These are phyloP conservation scores for Papilio helenus DNA, from an alignment of 1,140 invertebrate genomes.

Conservation along the genomic window DNA sequence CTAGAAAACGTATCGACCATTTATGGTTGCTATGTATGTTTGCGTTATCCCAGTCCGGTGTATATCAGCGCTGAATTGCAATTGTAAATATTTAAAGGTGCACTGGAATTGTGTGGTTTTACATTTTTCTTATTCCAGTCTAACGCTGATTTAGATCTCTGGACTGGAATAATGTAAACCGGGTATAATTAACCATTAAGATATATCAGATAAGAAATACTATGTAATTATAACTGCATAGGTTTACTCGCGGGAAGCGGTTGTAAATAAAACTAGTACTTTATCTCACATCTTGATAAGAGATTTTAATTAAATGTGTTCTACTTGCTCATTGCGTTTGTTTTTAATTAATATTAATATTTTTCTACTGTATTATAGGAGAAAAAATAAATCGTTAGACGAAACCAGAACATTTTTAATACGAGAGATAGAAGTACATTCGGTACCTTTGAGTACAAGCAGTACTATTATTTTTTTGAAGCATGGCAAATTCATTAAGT, in stretches of 20 bases:
- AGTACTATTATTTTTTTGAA: too few relatives aligned
- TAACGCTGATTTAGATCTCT: too few relatives aligned
- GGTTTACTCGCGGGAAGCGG: background rate
- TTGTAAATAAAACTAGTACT: background rate
- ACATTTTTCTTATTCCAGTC: too few relatives aligned
- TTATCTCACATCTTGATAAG: background rate
- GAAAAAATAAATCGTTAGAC: too few relatives aligned
- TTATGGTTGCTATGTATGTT: background rate
- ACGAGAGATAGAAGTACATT: too few relatives aligned
- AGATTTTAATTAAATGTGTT: background rate
- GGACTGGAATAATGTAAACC: too few relatives aligned
- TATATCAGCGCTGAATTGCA: too few relatives aligned
- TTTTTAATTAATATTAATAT: background rate
- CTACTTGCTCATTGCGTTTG: background rate
- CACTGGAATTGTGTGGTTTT: too few relatives aligned
- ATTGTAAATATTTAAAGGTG: background rate
- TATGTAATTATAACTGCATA: background rate
- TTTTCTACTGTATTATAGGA: background rate
- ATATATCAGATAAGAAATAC: background rate
- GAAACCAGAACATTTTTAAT: too few relatives aligned
- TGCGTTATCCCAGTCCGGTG: too few relatives aligned
- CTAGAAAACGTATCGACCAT: background rate
- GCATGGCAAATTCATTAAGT: background rate
- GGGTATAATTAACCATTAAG: slow-evolving; percentile 2
- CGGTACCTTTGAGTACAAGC: too few relatives aligned